A percentile compares a stretch with the other conserved stretches of the same genome.
These are phyloP conservation scores for Ophion ventricosus DNA, from an alignment of 2,888 invertebrate genomes.

Conservation along the genomic window DNA sequence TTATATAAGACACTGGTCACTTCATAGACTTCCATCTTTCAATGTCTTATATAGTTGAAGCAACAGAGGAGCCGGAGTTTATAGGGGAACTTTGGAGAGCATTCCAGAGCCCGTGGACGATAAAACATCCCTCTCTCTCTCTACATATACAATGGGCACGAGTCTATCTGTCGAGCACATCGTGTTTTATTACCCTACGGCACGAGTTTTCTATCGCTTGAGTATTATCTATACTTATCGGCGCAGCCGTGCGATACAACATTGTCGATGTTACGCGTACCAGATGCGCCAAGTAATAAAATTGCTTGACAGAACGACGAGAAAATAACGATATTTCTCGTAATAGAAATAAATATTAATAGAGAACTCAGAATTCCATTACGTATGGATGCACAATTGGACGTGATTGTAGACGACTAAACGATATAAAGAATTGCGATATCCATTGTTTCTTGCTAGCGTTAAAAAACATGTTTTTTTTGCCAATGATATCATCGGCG, in stretches of 20 bases:
- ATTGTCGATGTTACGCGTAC: background rate
- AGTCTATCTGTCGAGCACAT: background rate
- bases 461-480: no score
- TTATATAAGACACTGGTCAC: constrained; percentile 17
- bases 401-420: no score
- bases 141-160: constrained; percentile 9
- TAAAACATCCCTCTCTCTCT: background rate
- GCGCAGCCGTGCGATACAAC: constrained; percentile 7
- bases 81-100: constrained; percentile 9
- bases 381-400: background rate
- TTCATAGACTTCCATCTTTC: constrained; percentile 30
- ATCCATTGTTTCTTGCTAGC: no score
- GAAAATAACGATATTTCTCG: background rate
- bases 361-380: background rate
- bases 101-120: constrained; percentile 20
- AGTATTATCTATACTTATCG: constrained; percentile 31
- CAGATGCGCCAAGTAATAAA: background rate
- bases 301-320: constrained; percentile 1
- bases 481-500: no score
- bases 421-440: no score
- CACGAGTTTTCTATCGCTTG: constrained; percentile 21
- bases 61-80: constrained; percentile 8
- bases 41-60: constrained; percentile 6
- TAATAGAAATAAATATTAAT: background rate
- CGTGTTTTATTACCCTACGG: constrained; percentile 5